A percentile compares a stretch with the other conserved stretches of the same genome.
phyloP scores from a whole-genome alignment of 2,797 vertebrate species.

The Pangasius djambal region DNA sequence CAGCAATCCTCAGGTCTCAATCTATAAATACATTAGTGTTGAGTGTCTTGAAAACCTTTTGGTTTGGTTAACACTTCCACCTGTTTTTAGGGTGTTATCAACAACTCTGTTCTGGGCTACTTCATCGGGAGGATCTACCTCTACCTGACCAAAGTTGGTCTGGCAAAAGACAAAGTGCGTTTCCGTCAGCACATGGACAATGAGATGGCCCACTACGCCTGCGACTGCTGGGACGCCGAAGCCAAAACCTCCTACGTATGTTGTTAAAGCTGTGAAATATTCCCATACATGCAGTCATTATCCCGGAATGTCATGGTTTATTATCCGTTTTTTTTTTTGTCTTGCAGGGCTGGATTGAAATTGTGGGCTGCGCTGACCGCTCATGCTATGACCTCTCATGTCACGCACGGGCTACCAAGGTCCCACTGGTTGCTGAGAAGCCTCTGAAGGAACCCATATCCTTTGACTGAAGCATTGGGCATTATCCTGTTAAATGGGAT shows the following conservation, averaged over 20 bases:
- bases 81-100: conserved; percentile 86
- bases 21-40: neutral
- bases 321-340: neutral
- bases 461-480: conserved; percentile 65
- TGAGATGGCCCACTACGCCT: conserved; percentile 99
- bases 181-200: conserved; percentile 99
- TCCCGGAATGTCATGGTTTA: neutral
- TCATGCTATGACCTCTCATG: conserved; percentile 94
- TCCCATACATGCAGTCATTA: neutral
- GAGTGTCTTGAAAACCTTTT: neutral
- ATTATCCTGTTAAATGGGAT: neutral
- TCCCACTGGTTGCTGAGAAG: conserved; percentile 94
- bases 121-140: conserved; percentile 99
- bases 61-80: neutral
- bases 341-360: conserved; percentile 96
- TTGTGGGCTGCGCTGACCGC: conserved; percentile 96
- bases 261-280: conserved; percentile 24
- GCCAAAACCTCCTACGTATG: conserved; percentile 96
- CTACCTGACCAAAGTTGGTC: conserved; percentile 93
- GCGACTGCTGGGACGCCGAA: conserved; percentile 98
- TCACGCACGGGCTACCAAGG: conserved; percentile 92
- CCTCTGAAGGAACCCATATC: conserved; percentile 98
- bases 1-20: neutral
- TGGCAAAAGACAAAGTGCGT: conserved; percentile 91
- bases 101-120: conserved; percentile 98